Evolutionary conservation across 2,113 vertebrate genomes (phyloP), one percentile per base, ranked within the genome.

Genomic region (Spheniscus mendiculus): DNA sequence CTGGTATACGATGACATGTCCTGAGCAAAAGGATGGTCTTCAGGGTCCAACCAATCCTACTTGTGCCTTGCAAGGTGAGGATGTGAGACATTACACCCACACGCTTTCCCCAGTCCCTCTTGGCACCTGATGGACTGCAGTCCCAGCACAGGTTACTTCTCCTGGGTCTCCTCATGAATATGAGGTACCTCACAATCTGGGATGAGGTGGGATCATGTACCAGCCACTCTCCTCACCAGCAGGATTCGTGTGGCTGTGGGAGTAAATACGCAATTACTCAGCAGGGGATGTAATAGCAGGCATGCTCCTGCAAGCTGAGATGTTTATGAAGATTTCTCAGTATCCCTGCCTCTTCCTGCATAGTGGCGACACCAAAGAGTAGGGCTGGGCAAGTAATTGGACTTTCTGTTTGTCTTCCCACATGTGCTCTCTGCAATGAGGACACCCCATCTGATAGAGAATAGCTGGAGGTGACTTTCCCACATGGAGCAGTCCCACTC

Each of bases 371-470:
- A 95, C 83, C 77, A 59, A 89, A 78, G 45, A 94, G 38, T 34
- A 89, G 77, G 83, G 77, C 61, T 87, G 81, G 87, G 89, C 38
- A 87, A 74, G 45, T 74, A 96, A 93, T 74, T 90, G 38, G 34
- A 58, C 56, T 84, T 96, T 95, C 76, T 91, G 38, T 92, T 95
- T 96, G 67, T 91, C 80, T 97, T 94, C 47, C 76, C 73, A 90
- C 62, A 56, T 71, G 72, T 80, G 22, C 38, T 93, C 23, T 89
- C 38, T 81, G 63, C 79, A 92, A 40, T 0, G 3, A 72, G 79
- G 83, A 61, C 58, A 65, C n/a, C 22, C 50, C 69, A 91, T 93
- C 80, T 93, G 91, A 91, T 84, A 93, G 36, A 17, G 81, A 87
- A 87, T 82, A 95, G 65, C 87, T 91, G 87, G 32, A 82, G 83